A percentile compares a stretch with the other conserved stretches of the same genome.
Conservation (phyloP, 2,797 vertebrate genomes). For the Sebastes diaconus region DNA sequence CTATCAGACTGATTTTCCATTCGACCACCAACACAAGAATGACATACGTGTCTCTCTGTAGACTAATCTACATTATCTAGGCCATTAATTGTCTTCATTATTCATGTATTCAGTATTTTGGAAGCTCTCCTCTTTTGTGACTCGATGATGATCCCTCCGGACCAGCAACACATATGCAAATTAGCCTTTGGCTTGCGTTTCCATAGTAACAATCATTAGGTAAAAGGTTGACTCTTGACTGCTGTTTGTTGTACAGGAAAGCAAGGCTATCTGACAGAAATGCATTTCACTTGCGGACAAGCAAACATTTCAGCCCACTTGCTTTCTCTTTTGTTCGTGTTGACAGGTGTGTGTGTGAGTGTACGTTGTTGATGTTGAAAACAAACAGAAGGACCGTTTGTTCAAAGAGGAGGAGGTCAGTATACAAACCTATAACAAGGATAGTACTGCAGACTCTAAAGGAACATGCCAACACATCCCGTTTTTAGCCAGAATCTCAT, state of each 20-base stretch:
- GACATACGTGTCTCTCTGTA: background rate
- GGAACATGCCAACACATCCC: background rate
- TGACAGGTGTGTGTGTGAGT: background rate
- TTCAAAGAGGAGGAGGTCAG: background rate
- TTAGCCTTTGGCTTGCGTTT: constrained; percentile 57
- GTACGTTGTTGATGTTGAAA: background rate
- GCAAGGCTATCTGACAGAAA: constrained; percentile 9
- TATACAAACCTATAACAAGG: background rate
- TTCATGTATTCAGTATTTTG: background rate
- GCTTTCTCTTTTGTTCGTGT: background rate
- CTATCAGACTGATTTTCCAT: background rate
- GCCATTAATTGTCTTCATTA: background rate
- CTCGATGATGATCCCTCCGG: constrained; percentile 21
- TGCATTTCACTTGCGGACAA: background rate
- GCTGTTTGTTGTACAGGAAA: constrained; percentile 43
- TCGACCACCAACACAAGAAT: background rate
- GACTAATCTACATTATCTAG: too few relatives aligned
- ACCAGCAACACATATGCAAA: constrained; percentile 45
- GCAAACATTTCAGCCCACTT: background rate
- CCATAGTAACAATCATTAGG: constrained; percentile 71
- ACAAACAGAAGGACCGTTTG: background rate
- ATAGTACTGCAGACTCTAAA: background rate
- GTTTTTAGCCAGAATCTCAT: background rate
- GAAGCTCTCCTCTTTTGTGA: background rate
- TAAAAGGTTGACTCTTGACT: constrained; percentile 54